Evolutionary conservation across 1,140 invertebrate species (phyloP).

Genomic region (Nephotettix cincticeps): DNA sequence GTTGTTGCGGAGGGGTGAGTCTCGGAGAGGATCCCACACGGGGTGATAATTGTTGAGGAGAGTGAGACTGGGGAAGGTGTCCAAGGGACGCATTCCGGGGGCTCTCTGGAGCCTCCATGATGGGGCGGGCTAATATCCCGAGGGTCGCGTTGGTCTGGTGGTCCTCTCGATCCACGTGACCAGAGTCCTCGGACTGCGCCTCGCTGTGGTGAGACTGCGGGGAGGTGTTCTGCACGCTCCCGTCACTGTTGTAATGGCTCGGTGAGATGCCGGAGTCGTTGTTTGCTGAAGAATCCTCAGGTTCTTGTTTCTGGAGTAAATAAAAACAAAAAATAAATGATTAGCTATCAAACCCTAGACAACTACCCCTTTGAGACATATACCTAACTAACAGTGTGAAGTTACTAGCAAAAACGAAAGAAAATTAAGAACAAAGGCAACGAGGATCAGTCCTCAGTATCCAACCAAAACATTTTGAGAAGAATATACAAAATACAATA

Average conservation of each 20-base stretch:
- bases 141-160: constrained; percentile 10
- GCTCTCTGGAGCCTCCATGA: constrained; percentile 7
- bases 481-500: too few relatives aligned
- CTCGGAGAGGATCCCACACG: not conserved
- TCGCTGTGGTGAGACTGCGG: constrained; percentile 1
- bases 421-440: too few relatives aligned
- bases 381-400: too few relatives aligned
- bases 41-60: not conserved
- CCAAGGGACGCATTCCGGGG: not conserved
- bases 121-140: not conserved
- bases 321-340: too few relatives aligned
- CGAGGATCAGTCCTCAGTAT: too few relatives aligned
- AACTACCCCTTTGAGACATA: too few relatives aligned
- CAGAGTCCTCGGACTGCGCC: constrained; percentile 9
- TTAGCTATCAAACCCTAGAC: too few relatives aligned
- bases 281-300: not conserved
- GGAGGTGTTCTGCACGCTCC: constrained; percentile 15
- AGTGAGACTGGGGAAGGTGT: not conserved
- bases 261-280: constrained; percentile 18
- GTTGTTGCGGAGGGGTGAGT: not conserved
- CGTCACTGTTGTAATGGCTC: constrained; percentile 5
- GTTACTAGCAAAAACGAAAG: too few relatives aligned
- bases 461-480: too few relatives aligned
- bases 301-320: constrained; percentile 23
- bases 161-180: not conserved